Evolutionary conservation across 2,113 vertebrate genomes (phyloP).

Genomic region (Corydoras maculifer): DNA sequence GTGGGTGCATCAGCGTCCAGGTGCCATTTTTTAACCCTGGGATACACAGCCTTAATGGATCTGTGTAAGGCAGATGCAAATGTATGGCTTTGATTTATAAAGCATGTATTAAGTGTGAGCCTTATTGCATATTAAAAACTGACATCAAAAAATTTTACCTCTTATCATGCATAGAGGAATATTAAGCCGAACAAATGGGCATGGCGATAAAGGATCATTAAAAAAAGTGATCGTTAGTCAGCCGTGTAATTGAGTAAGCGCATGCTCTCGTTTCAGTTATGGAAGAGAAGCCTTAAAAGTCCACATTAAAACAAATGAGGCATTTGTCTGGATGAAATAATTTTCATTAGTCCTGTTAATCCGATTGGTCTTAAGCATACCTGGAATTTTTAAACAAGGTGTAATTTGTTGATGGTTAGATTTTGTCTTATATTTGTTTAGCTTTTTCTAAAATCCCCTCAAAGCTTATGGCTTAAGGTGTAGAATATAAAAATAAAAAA

Average conservation of each 20-base stretch:
- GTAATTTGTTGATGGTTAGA: conserved; percentile 56
- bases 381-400: conserved; percentile 53
- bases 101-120: conserved; percentile 1
- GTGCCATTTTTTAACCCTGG: neutral
- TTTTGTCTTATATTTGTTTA: conserved; percentile 22
- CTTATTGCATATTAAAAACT: neutral
- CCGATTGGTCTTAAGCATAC: conserved; percentile 49
- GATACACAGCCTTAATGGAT: neutral
- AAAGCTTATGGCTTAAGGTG: neutral
- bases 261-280: conserved; percentile 53
- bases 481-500: conserved; percentile 21
- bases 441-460: conserved; percentile 9
- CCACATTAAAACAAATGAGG: conserved; percentile 50
- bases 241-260: conserved; percentile 42
- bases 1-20: neutral
- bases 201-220: conserved; percentile 33
- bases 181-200: conserved; percentile 32
- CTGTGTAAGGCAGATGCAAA: neutral
- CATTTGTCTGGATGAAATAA: conserved; percentile 53
- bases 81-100: neutral
- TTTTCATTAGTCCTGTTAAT: conserved; percentile 58
- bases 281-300: conserved; percentile 39
- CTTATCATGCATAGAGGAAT: conserved; percentile 6
- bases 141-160: neutral
- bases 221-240: conserved; percentile 38